Evolutionary conservation across 2,888 invertebrate species (phyloP).

Genomic region (Cancer borealis): DNA sequence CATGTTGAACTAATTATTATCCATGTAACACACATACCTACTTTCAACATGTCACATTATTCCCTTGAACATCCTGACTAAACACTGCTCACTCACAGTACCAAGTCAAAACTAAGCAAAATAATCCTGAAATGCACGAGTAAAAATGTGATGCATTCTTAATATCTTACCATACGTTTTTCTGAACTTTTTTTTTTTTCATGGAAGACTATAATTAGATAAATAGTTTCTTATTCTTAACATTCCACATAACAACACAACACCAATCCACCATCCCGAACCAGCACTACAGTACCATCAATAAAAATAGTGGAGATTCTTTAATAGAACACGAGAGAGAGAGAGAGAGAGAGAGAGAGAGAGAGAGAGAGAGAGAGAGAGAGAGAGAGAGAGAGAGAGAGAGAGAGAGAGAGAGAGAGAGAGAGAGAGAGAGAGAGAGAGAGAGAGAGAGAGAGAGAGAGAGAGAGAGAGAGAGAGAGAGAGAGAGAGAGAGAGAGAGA

Average conservation of each 20-base stretch:
- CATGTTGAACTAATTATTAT: neutral
- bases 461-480: neutral
- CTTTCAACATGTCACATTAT: neutral
- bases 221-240: neutral
- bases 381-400: neutral
- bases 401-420: slow-evolving; percentile 7
- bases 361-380: neutral
- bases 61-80: neutral
- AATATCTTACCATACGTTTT: neutral
- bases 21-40: neutral
- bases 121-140: too few relatives aligned
- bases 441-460: too few relatives aligned
- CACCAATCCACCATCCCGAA: neutral
- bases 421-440: neutral
- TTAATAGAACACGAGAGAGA: neutral
- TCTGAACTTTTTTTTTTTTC: neutral
- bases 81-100: neutral
- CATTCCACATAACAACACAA: neutral
- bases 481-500: neutral
- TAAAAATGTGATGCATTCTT: neutral
- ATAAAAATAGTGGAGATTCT: neutral
- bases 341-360: too few relatives aligned
- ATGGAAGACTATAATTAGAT: slow-evolving; percentile 10
- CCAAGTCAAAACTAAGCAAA: neutral
- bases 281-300: neutral